A percentile compares a stretch with the other conserved stretches of the same genome.
Evolutionary conservation across 2,888 invertebrate species (phyloP).

Genomic region (Cantharis lateralis): DNA sequence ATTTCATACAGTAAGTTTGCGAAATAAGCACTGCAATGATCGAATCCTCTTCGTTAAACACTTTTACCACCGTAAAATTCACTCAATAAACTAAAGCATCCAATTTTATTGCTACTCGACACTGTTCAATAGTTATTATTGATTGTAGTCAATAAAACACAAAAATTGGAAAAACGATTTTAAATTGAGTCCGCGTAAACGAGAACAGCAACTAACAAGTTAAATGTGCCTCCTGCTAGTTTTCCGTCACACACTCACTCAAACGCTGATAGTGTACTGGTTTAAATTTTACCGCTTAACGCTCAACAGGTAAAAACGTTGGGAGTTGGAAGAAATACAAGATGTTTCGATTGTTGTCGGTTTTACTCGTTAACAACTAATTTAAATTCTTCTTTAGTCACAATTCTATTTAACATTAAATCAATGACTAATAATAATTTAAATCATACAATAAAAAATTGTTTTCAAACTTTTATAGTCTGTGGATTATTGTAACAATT

Average conservation of each 20-base stretch:
- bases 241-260: background rate
- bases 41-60: constrained; percentile 3
- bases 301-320: constrained; percentile 30
- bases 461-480: background rate
- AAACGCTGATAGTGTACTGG: constrained; percentile 15
- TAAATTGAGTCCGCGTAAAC: constrained; percentile 9
- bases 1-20: background rate
- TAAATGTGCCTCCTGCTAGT: background rate
- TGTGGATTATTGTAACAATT: background rate
- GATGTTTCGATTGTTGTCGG: constrained; percentile 9
- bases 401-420: constrained; percentile 1
- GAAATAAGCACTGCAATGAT: background rate
- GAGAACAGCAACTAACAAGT: constrained; percentile 2
- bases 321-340: constrained; percentile 15
- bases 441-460: background rate
- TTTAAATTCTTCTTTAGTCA: constrained; percentile 3
- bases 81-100: constrained; percentile 3
- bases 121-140: constrained; percentile 2
- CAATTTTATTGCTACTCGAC: constrained; percentile 5
- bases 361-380: background rate
- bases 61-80: constrained; percentile 8
- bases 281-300: constrained; percentile 27
- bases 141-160: background rate
- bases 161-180: constrained; percentile 1
- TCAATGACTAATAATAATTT: background rate